phyloP scores from a whole-genome alignment of 2,113 vertebrate genomes.

The Cyanoramphus novaezelandiae region DNA sequence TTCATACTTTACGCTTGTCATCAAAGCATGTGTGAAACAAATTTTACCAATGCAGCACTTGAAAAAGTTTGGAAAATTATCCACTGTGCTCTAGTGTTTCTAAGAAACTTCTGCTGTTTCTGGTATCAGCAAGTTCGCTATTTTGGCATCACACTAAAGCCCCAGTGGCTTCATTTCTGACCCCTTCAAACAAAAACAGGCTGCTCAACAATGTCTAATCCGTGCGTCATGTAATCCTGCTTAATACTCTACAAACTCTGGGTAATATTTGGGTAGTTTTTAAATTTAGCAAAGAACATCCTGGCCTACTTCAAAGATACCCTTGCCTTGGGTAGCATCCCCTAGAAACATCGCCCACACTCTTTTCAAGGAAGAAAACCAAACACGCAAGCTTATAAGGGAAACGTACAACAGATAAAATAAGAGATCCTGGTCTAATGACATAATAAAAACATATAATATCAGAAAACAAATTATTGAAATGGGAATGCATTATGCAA shows the following conservation, averaged over 20 bases:
- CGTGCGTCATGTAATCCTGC: slow-evolving; percentile 78
- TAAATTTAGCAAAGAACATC: slow-evolving; percentile 82
- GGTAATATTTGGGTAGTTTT: slow-evolving; percentile 77
- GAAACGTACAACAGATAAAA: neutral
- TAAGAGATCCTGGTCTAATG: neutral
- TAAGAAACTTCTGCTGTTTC: neutral
- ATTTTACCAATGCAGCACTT: neutral
- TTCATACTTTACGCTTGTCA: neutral
- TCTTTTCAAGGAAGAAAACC: neutral
- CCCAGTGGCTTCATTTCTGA: slow-evolving; percentile 47
- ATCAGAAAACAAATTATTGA: neutral
- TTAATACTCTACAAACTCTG: slow-evolving; percentile 81
- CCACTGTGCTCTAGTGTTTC: neutral
- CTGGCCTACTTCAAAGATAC: slow-evolving; percentile 79
- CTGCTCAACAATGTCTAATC: slow-evolving; percentile 81
- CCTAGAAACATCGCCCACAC: neutral
- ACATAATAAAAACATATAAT: neutral
- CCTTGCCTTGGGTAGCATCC: neutral
- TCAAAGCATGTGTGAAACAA: neutral
- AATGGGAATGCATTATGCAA: neutral
- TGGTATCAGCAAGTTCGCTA: neutral
- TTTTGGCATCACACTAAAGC: neutral
- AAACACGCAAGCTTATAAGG: rapidly evolving
- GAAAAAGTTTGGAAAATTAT: neutral
- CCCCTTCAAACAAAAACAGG: slow-evolving; percentile 77